Evolutionary conservation across 2,797 vertebrate species (phyloP).

Genomic region (Liasis olivaceus): DNA sequence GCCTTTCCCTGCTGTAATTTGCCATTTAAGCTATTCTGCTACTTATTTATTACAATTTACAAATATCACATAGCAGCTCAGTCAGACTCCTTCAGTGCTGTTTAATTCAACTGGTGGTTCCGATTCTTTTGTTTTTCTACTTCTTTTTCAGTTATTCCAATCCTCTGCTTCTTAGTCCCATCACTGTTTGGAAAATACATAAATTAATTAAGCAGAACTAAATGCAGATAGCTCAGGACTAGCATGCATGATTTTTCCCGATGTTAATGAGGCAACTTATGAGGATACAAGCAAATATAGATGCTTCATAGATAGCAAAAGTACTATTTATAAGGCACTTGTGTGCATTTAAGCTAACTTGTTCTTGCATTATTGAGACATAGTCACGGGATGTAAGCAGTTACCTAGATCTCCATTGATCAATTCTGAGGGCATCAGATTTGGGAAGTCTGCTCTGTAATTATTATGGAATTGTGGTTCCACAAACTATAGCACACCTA

Average conservation of each 20-base stretch:
- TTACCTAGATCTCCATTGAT: neutral
- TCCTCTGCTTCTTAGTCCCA: neutral
- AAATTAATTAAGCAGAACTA: constrained; percentile 10
- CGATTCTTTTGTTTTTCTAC: neutral
- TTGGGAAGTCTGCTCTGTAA: neutral
- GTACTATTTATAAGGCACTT: neutral
- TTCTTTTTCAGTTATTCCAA: neutral
- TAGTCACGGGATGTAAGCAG: neutral
- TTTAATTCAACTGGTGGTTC: neutral
- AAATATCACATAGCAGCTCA: neutral
- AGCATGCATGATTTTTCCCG: constrained; percentile 4
- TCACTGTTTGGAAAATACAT: neutral
- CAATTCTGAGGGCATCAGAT: neutral
- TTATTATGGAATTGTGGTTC: constrained; percentile 1
- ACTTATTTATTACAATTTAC: neutral
- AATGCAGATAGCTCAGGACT: neutral
- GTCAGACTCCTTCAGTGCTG: neutral
- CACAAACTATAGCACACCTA: constrained; percentile 8
- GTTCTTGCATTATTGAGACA: neutral
- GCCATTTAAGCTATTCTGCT: neutral
- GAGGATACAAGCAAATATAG: neutral
- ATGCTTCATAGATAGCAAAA: neutral
- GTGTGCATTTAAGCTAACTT: neutral
- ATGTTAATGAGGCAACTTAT: neutral
- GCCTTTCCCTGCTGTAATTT: neutral